Percentiles rank a stretch among this genome's conserved stretches.
These are phyloP conservation scores for Burhinus bistriatus DNA, from an alignment of 2,113 vertebrate species.

Conservation along the genomic window DNA sequence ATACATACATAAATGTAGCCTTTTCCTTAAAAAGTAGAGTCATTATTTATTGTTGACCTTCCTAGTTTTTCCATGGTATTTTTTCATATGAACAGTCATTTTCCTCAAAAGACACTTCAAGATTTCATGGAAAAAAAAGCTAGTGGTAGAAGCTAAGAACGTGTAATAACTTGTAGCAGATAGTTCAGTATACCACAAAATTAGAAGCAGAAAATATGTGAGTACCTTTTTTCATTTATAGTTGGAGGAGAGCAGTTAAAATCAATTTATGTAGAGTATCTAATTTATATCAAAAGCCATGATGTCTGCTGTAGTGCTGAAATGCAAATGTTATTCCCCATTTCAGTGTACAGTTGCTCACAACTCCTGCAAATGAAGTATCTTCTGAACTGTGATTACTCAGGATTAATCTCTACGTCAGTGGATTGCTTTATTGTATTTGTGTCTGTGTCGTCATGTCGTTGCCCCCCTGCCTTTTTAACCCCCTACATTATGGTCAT, in stretches of 20 bases:
- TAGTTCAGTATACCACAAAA: neutral
- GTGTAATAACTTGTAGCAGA: neutral
- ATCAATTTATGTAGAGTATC: neutral
- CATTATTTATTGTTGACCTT: neutral
- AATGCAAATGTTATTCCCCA: neutral
- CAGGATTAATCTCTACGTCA: neutral
- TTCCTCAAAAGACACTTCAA: neutral
- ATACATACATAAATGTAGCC: neutral
- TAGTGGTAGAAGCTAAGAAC: neutral
- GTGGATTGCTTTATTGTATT: neutral
- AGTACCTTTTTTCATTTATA: neutral
- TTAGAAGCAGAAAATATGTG: neutral
- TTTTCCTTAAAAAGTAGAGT: neutral
- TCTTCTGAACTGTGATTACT: neutral
- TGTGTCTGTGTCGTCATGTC: neutral
- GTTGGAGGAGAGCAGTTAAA: neutral
- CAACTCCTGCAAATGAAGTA: neutral
- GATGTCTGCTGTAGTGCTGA: neutral
- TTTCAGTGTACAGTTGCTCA: neutral
- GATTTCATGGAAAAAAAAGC: neutral
- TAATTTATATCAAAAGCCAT: neutral
- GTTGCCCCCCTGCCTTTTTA: neutral
- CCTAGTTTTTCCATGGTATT: neutral
- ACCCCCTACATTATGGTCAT: neutral
- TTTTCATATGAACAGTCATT: neutral